Evolutionary conservation across 2,113 vertebrate species (phyloP).

Genomic region (Phainopepla nitens): DNA sequence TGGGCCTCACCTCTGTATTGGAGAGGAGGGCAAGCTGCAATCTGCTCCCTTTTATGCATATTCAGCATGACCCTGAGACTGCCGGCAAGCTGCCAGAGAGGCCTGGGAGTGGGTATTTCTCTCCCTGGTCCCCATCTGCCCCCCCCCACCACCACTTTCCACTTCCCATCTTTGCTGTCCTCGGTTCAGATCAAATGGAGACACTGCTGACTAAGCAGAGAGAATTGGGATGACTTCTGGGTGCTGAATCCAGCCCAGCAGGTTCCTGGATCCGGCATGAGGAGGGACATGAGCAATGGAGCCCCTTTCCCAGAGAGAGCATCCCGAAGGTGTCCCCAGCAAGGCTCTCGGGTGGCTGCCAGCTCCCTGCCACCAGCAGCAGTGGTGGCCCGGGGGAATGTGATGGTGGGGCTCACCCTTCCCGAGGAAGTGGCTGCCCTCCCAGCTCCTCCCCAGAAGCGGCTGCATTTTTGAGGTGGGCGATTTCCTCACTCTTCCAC

Average conservation of each 20-base stretch:
- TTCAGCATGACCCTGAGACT: constrained; percentile 13
- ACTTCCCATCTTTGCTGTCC: not conserved
- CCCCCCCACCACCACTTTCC: not conserved
- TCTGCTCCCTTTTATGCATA: constrained; percentile 55
- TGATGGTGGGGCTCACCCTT: not conserved
- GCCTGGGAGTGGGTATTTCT: not conserved
- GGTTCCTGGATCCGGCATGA: rapidly evolving
- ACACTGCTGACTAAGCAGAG: not conserved
- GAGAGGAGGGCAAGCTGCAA: constrained; percentile 28
- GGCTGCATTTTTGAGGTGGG: constrained; percentile 53
- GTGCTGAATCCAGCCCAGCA: not conserved
- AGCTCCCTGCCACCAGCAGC: not conserved
- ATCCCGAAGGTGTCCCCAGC: rapidly evolving
- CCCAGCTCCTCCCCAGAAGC: not conserved
- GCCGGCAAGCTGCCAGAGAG: constrained; percentile 34
- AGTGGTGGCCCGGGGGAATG: not conserved
- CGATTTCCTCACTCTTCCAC: constrained; percentile 45
- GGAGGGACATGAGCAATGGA: not conserved
- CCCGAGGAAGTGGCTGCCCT: not conserved
- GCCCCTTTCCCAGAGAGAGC: not conserved
- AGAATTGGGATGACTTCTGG: not conserved
- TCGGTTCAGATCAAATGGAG: not conserved
- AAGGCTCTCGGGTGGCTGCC: rapidly evolving
- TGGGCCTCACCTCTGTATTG: constrained; percentile 17
- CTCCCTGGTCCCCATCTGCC: not conserved